A percentile compares a stretch with the other conserved stretches of the same genome.
phyloP scores from a whole-genome alignment of 1,140 invertebrate species.

The Drosophila insularis region DNA sequence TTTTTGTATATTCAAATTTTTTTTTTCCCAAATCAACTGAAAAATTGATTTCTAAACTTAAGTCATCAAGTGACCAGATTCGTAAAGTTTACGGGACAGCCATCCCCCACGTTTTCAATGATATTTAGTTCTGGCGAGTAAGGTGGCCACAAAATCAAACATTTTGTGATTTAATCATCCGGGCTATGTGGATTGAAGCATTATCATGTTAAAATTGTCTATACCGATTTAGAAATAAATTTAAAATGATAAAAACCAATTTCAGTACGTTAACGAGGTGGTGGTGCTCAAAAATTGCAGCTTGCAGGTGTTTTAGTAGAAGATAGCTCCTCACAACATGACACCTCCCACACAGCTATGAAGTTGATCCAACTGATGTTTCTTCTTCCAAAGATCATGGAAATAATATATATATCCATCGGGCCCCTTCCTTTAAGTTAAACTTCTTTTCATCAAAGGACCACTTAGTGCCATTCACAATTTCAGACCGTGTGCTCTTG shows the following conservation, averaged over 20 bases:
- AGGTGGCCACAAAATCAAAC: too few species aligned
- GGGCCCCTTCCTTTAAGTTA: constrained; percentile 21
- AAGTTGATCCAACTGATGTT: constrained; percentile 13
- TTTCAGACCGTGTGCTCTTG: constrained; percentile 9
- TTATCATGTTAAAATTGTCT: background rate
- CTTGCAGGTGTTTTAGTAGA: background rate
- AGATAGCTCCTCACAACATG: background rate
- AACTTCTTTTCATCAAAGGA: constrained; percentile 21
- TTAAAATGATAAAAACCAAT: background rate
- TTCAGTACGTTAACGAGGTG: background rate
- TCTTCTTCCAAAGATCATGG: constrained; percentile 21
- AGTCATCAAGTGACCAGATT: background rate
- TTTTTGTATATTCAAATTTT: too few species aligned
- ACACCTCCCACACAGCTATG: constrained; percentile 16
- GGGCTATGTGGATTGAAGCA: background rate
- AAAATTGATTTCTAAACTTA: too few species aligned
- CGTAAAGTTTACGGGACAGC: too few species aligned
- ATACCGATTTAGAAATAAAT: background rate
- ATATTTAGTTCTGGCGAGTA: too few species aligned
- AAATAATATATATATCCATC: constrained; percentile 26
- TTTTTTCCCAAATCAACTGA: too few species aligned
- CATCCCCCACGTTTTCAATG: too few species aligned
- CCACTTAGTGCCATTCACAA: constrained; percentile 10
- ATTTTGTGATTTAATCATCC: background rate
- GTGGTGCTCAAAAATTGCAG: background rate